phyloP scores from a whole-genome alignment of 2,113 vertebrate genomes.

The Notiomystis cincta region DNA sequence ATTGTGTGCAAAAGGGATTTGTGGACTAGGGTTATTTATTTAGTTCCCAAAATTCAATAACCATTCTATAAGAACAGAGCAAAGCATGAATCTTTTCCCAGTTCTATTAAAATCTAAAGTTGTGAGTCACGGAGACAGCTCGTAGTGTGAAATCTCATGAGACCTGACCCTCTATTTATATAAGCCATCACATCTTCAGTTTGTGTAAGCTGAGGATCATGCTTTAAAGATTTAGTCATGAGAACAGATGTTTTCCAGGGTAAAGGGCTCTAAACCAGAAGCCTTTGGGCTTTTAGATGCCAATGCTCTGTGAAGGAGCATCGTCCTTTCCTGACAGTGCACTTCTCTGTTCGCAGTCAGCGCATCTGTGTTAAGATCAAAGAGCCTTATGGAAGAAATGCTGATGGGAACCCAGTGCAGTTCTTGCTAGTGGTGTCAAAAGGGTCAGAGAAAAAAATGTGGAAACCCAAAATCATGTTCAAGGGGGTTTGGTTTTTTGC shows the following conservation, averaged over 20 bases:
- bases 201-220: not conserved
- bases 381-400: not conserved
- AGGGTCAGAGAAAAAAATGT: not conserved
- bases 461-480: not conserved
- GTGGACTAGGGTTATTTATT: not conserved
- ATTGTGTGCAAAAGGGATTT: conserved; percentile 9
- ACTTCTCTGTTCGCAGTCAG: not conserved
- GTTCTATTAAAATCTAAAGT: not conserved
- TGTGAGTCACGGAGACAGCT: not conserved
- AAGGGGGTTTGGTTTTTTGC: fast-evolving
- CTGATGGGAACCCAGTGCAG: not conserved
- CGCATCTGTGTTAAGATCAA: not conserved
- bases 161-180: not conserved
- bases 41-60: conserved; percentile 5
- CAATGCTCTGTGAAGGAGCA: not conserved
- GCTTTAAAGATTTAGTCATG: not conserved
- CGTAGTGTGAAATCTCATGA: not conserved
- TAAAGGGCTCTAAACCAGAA: not conserved
- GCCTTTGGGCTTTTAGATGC: not conserved
- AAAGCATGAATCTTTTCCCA: not conserved
- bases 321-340: not conserved
- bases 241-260: not conserved
- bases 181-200: not conserved
- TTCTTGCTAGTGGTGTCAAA: not conserved
- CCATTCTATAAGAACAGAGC: not conserved